phyloP scores from a whole-genome alignment of 2,113 vertebrate genomes.

The Heterotilapia buettikoferi region DNA sequence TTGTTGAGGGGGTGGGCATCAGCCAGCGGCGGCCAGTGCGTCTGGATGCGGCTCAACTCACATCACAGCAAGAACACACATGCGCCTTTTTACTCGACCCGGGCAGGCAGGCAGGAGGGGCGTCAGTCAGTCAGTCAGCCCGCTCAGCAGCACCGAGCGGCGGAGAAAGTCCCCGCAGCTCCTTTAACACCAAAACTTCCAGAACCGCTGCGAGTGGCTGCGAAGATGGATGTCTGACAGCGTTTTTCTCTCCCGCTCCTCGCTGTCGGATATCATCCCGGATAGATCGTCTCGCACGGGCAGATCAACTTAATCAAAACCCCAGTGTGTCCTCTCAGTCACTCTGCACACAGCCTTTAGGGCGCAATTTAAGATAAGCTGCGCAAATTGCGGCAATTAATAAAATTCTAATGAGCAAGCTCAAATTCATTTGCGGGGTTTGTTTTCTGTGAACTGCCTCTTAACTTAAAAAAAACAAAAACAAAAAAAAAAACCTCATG shows the following conservation, averaged over 20 bases:
- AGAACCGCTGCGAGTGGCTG: neutral
- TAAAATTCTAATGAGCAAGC: neutral
- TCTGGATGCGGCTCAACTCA: conserved; percentile 57
- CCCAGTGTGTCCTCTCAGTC: neutral
- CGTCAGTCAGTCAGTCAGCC: neutral
- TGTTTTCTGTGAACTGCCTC: neutral
- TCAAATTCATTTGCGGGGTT: neutral
- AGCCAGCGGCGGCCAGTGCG: conserved; percentile 73
- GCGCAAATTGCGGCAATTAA: neutral
- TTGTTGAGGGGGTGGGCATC: conserved; percentile 10
- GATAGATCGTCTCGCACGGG: neutral
- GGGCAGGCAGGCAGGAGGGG: neutral
- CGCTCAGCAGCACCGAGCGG: neutral
- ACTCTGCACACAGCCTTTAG: neutral
- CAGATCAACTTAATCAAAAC: neutral
- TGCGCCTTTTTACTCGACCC: conserved; percentile 28
- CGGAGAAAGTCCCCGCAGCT: neutral
- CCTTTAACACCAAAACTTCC: conserved; percentile 47
- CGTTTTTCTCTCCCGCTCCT: neutral
- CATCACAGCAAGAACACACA: conserved; percentile 44
- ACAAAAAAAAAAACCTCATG: neutral
- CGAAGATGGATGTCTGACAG: neutral
- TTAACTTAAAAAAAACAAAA: neutral
- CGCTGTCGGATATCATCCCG: neutral
- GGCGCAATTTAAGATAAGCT: neutral